Conservation (phyloP, 2,888 invertebrate genomes). For the Stenodera caucasica region DNA sequence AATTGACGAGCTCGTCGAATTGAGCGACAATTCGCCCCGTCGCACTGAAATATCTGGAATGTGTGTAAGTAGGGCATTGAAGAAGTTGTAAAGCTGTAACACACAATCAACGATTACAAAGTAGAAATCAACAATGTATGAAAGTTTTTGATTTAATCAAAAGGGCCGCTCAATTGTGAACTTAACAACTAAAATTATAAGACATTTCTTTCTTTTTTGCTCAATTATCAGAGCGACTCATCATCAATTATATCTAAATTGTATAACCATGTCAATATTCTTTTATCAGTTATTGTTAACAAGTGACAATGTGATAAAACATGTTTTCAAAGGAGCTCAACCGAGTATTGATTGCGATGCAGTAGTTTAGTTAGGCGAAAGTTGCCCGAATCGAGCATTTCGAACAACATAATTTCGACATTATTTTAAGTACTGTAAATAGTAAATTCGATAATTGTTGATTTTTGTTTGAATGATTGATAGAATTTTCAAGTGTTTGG, state of each 20-base stretch:
- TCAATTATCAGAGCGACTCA: too few species aligned
- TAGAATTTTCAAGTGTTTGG: too few species aligned
- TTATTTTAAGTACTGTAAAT: too few species aligned
- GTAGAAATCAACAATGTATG: too few species aligned
- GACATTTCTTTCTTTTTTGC: too few species aligned
- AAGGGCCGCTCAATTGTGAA: too few species aligned
- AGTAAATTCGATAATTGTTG: too few species aligned
- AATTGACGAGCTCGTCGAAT: constrained; percentile 67
- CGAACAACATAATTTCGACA: too few species aligned
- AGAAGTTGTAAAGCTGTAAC: constrained; percentile 89
- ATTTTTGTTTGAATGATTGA: too few species aligned
- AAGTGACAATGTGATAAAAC: not conserved
- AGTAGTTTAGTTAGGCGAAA: not conserved
- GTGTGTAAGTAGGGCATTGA: constrained; percentile 86
- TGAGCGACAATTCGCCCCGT: constrained; percentile 63
- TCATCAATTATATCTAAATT: too few species aligned
- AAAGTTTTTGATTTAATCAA: not conserved
- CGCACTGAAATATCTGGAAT: constrained; percentile 71
- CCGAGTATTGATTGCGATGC: constrained; percentile 21
- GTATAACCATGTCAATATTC: too few species aligned
- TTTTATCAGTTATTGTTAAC: not conserved
- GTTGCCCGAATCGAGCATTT: not conserved
- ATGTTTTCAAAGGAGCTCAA: constrained; percentile 2
- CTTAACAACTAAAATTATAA: too few species aligned
- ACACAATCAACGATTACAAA: not conserved